Base-by-base conservation (phyloP, 2,797 vertebrate genomes). In the Manis crassicaudata region DNA sequence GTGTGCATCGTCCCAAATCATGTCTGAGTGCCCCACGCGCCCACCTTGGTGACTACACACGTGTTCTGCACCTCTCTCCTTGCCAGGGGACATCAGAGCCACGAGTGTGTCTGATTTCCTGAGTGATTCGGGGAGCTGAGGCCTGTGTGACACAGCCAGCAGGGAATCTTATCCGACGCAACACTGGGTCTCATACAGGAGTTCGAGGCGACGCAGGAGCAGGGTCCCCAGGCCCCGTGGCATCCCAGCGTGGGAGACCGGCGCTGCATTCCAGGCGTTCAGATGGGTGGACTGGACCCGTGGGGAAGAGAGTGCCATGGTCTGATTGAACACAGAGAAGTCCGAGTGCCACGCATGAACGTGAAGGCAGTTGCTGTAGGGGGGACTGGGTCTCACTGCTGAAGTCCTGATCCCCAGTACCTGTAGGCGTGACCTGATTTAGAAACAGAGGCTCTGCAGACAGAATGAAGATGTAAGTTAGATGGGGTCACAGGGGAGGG, bases 11-110 rank as follows among this genome's bases (percentile, higher is more conserved):
- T 4, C 83, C 40, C 9, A 35, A 50, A 17, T 17, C 21, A 14
- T 0, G 4, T 56, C n/a, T 8, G 0, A 2, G 3, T 0, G 17
- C 14, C 29, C 68, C 12, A 0, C 0, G 1, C 23, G 1, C 9
- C 16, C 0, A 3, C 3, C 4, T 4, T 0, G 35, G 3, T 4
- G 0, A 1, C 32, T 7, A 18, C 7, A 10, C 46, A 37, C 25
- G 43, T 16, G 0, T 20, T 7, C 58, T 1, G 6, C 40, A 2
- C n/a, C 1, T 3, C 4, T 7, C 72, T 58, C 40, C 65, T 7
- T 20, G 52, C 27, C 2, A 0, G 14, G 7, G 2, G 46, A 35
- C 62, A 23, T 5, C 1, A 0, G 17, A 56, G 27, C 32, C 67
- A 27, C 0, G 5, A 27, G 60, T 7, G 0, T 1, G 0, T 14